phyloP scores from a whole-genome alignment of 2,888 invertebrate genomes.

The Steinernema hermaphroditum region DNA sequence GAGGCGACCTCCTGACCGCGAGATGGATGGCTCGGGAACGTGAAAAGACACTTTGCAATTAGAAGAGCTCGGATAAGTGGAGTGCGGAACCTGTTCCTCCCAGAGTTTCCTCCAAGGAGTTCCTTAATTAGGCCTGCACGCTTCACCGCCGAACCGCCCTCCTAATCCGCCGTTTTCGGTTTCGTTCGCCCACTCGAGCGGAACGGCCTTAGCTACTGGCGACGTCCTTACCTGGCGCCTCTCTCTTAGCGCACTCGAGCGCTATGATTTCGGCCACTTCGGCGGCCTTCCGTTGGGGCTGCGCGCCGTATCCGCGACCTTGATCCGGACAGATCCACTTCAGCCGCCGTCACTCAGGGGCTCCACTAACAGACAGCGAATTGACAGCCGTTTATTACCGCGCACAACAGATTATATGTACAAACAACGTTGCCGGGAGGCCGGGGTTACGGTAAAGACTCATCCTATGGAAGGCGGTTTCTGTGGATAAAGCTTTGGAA shows the following conservation, averaged over 20 bases:
- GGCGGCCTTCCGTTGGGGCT: not conserved
- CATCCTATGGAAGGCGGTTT: not conserved
- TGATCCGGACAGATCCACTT: not conserved
- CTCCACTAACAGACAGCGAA: no score
- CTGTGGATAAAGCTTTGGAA: slow-evolving; percentile 26
- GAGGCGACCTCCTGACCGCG: no score
- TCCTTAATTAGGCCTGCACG: no score
- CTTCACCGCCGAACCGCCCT: no score
- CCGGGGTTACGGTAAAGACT: not conserved
- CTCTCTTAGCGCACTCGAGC: not conserved
- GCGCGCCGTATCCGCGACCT: not conserved
- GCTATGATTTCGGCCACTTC: slow-evolving; percentile 12
- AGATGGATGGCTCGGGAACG: no score
- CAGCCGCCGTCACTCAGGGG: not conserved
- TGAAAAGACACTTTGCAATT: no score
- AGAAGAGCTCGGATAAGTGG: not conserved
- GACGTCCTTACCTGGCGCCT: no score
- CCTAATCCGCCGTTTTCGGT: slow-evolving; percentile 27
- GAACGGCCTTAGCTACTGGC: slow-evolving; percentile 10
- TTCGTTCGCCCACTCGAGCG: slow-evolving; percentile 16
- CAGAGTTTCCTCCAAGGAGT: no score
- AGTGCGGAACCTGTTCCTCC: slow-evolving; percentile 6
- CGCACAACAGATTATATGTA: not conserved
- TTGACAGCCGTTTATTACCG: no score
- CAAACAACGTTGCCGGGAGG: not conserved